A percentile compares a stretch with the other conserved stretches of the same genome.
phyloP scores from a whole-genome alignment of 2,113 vertebrate species.

The Campylorhamphus procurvoides region DNA sequence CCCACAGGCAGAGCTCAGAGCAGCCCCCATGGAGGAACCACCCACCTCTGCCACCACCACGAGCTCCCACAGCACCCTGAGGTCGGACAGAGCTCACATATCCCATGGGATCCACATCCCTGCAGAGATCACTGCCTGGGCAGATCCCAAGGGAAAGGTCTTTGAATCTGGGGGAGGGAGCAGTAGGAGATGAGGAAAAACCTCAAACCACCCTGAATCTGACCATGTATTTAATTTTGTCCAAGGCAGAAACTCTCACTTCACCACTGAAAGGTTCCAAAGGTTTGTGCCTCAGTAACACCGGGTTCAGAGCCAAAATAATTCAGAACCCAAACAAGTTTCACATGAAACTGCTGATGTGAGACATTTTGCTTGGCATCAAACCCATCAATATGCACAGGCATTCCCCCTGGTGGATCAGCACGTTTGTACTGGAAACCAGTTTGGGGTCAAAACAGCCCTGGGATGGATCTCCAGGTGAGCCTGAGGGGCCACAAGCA shows the following conservation, averaged over 20 bases:
- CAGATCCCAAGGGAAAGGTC: background rate
- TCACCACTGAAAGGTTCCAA: background rate
- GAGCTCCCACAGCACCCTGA: background rate
- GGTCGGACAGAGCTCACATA: accelerated
- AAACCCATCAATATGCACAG: background rate
- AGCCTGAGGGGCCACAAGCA: background rate
- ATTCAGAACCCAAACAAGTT: background rate
- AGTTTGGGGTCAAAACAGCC: background rate
- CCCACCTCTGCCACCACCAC: background rate
- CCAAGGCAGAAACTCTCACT: background rate
- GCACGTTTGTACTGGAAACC: background rate
- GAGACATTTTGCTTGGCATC: background rate
- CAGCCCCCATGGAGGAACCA: accelerated
- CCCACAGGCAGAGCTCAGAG: background rate
- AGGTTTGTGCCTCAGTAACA: background rate
- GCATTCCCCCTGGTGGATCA: background rate
- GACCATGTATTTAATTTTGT: background rate
- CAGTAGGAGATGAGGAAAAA: background rate
- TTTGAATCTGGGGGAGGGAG: background rate
- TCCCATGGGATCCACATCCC: background rate
- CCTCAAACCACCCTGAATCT: background rate
- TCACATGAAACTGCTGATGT: accelerated
- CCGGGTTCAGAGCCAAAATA: background rate
- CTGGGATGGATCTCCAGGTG: background rate
- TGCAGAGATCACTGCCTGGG: background rate